phyloP scores from a whole-genome alignment of 2,888 invertebrate genomes.

The Pocota personata region DNA sequence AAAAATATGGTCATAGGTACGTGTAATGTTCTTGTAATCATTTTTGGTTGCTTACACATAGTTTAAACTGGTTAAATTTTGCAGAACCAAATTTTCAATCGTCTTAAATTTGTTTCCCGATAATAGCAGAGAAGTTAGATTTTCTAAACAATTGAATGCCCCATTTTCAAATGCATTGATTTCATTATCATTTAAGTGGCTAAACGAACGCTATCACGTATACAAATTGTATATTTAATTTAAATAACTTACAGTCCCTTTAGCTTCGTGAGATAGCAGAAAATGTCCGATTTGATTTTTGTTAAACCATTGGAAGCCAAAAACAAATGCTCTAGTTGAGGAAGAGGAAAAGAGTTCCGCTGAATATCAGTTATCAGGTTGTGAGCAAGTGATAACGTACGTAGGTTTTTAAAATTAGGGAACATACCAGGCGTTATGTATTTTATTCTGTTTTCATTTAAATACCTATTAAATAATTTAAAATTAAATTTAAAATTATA shows the following conservation, averaged over 20 bases:
- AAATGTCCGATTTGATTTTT: constrained; percentile 82
- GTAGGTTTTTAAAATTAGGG: constrained; percentile 80
- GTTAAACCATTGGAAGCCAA: constrained; percentile 83
- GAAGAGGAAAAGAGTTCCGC: constrained; percentile 80
- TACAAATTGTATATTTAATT: neutral
- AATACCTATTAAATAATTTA: constrained; percentile 76
- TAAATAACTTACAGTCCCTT: constrained; percentile 80
- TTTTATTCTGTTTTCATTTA: constrained; percentile 82
- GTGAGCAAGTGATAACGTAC: constrained; percentile 83
- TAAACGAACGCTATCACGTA: constrained; percentile 73
- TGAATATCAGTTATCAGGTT: constrained; percentile 81
- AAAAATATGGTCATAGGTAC: neutral
- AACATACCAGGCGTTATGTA: constrained; percentile 80
- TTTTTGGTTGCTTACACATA: constrained; percentile 83
- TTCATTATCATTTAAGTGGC: constrained; percentile 83
- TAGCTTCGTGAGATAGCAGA: constrained; percentile 82
- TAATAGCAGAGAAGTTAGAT: constrained; percentile 83
- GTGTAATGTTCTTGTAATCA: neutral
- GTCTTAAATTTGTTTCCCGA: constrained; percentile 80
- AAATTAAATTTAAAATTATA: neutral
- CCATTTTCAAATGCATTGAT: constrained; percentile 82
- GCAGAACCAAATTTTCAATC: constrained; percentile 81
- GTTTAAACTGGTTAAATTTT: constrained; percentile 81
- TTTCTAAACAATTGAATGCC: constrained; percentile 82
- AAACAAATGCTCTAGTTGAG: constrained; percentile 83